These are phyloP conservation scores for Arbacia lixula DNA, from an alignment of 53 echinoderm and acorn worm genomes.

Conservation along the genomic window DNA sequence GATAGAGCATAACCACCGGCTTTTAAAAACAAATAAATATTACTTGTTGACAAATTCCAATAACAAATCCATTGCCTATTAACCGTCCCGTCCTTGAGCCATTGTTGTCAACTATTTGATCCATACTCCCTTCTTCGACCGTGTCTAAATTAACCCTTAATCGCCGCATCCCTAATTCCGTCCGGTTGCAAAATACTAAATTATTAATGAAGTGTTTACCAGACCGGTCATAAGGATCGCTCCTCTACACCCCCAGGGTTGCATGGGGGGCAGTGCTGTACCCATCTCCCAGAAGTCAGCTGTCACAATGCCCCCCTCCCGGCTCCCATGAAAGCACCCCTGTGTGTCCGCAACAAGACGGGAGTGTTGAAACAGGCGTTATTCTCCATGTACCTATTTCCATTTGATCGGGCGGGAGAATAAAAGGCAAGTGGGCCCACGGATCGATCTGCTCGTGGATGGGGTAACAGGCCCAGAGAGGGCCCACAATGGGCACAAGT, in stretches of 20 bases:
- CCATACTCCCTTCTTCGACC: constrained; percentile 6
- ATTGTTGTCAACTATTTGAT: constrained; percentile 10
- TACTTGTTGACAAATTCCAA: too few species aligned
- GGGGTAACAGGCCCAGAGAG: constrained; percentile 50
- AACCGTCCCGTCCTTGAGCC: constrained; percentile 14
- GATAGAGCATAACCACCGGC: constrained; percentile 10
- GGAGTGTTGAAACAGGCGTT: background rate
- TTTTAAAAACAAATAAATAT: too few species aligned
- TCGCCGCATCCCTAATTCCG: constrained; percentile 36
- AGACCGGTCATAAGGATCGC: constrained; percentile 2
- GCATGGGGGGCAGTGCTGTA: background rate
- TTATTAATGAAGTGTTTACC: constrained; percentile 56
- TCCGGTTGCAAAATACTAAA: constrained; percentile 55
- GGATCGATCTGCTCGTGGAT: constrained; percentile 43
- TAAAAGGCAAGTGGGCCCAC: background rate
- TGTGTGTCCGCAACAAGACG: constrained; percentile 44
- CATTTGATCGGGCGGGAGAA: background rate
- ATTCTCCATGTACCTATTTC: background rate
- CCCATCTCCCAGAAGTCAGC: constrained; percentile 28
- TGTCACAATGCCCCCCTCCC: constrained; percentile 6
- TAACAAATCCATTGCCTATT: constrained; percentile 44
- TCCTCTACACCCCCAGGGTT: constrained; percentile 27
- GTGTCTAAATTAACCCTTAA: constrained; percentile 51
- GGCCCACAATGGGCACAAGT: constrained; percentile 44
- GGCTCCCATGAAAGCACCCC: constrained; percentile 22